Conservation (phyloP, 2,888 invertebrate species). For the Coleophora flavipennella region DNA sequence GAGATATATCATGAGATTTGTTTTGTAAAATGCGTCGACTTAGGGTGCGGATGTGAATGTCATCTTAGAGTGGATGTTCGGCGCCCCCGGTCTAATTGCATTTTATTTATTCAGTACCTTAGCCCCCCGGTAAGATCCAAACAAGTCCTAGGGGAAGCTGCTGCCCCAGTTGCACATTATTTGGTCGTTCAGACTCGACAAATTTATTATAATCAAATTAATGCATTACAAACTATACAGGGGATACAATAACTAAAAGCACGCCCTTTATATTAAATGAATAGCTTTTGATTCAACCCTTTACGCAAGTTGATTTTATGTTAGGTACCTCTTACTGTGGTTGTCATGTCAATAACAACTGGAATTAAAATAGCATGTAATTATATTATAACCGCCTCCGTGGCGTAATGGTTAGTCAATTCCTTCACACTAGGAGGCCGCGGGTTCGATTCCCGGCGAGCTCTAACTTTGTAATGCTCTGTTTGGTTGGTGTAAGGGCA, state of each 20-base stretch:
- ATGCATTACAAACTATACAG: constrained; percentile 11
- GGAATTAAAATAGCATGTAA: no score
- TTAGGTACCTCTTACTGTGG: not conserved
- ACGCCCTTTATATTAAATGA: no score
- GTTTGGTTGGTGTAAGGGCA: no score
- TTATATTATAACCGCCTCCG: no score
- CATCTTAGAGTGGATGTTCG: constrained; percentile 15
- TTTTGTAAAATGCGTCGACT: constrained; percentile 27
- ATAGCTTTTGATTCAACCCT: no score
- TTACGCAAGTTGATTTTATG: no score
- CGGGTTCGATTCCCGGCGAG: no score
- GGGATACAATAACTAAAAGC: not conserved
- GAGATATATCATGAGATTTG: constrained; percentile 32
- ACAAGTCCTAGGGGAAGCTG: constrained; percentile 29
- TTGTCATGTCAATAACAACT: not conserved
- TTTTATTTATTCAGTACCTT: constrained; percentile 64
- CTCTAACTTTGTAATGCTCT: no score
- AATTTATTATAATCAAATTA: constrained; percentile 31
- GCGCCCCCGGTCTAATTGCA: constrained; percentile 49
- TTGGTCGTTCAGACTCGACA: constrained; percentile 28
- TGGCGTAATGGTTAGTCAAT: no score
- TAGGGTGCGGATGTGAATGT: constrained; percentile 22
- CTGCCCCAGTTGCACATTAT: constrained; percentile 42
- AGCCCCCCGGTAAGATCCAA: constrained; percentile 33
- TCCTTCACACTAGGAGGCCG: no score